Percentiles rank a stretch among this genome's conserved stretches.
These are phyloP conservation scores for Pangasius macronema DNA, from an alignment of 2,797 vertebrate genomes.

Conservation along the genomic window DNA sequence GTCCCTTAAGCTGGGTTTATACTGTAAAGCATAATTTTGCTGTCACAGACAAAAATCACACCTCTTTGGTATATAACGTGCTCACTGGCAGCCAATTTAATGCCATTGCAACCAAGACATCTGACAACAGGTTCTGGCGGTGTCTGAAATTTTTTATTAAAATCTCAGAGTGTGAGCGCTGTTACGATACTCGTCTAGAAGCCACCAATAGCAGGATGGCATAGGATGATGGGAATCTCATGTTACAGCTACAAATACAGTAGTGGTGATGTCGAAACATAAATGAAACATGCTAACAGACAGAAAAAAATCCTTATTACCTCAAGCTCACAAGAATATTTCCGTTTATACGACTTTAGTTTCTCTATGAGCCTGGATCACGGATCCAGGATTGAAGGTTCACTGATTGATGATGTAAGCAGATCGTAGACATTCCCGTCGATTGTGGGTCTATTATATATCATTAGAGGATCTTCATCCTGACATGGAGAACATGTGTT, in stretches of 20 bases:
- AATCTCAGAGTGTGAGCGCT: not conserved
- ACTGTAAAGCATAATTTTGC: not conserved
- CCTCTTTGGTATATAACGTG: not conserved
- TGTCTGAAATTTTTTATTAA: not conserved
- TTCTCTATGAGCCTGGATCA: not conserved
- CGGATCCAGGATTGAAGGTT: too few relatives aligned
- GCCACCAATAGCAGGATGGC: not conserved
- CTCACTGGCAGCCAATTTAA: not conserved
- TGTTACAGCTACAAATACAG: not conserved
- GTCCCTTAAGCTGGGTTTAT: not conserved
- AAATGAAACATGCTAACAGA: not conserved
- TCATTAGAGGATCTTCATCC: not conserved
- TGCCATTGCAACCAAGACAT: not conserved
- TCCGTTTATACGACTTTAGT: not conserved
- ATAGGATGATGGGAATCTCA: not conserved
- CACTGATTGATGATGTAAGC: not conserved
- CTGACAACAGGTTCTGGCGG: conserved; percentile 5
- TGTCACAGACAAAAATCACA: not conserved
- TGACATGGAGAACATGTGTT: not conserved
- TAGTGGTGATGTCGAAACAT: not conserved
- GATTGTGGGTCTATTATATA: not conserved
- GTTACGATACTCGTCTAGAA: not conserved
- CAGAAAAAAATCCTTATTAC: not conserved
- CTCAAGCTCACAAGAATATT: not conserved
- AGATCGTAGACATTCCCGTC: not conserved